Base-by-base conservation (phyloP, 2,888 invertebrate species). In the Therioaphis trifolii region DNA sequence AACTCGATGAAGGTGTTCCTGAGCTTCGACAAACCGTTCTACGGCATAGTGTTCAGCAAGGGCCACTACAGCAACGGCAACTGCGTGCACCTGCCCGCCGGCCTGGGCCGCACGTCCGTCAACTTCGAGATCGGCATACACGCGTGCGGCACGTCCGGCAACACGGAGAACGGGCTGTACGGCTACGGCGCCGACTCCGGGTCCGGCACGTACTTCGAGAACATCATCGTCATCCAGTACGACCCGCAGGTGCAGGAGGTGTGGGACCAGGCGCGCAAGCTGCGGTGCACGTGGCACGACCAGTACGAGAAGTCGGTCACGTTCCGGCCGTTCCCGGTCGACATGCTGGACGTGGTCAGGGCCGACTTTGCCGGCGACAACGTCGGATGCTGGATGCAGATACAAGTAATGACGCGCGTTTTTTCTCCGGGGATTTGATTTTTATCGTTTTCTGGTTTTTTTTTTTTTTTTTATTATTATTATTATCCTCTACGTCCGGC, bases 321-420 rank as follows among this genome's bases (percentile, higher is more conserved):
- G 0, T 97, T 97, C 90, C 90, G 96, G 79, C 96, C 97, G 0
- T 97, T 97, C 92, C 96, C 96, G 0, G 97, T 97, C 1, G 97
- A 97, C 88, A 97, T 96, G 96, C 88, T 97, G 79, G 96, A 97
- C 88, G 96, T 97, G 5, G 96, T 97, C n/a, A 90, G 96, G 78
- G 96, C 97, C 4, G 96, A 97, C 87, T 97, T 97, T 86, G 96
- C 96, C 84, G 97, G 97, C 0, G 97, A 97, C 87, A 97, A 97
- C 88, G 96, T 97, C 2, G 96, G 96, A 24, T 97, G 97, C 89
- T 97, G 97, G 97, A 97, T 97, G 97, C 96, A 97, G 88, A 97
- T 97, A 86, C 97, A 97, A 90, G 82, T 82, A 72, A 82, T 68
- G 35, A 35, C 35, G 35, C 3, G n/a, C n/a, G n/a, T n/a, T n/a